Evolutionary conservation across 2,113 vertebrate genomes (phyloP).

Genomic region (Sinocyclocheilus rhinocerous): DNA sequence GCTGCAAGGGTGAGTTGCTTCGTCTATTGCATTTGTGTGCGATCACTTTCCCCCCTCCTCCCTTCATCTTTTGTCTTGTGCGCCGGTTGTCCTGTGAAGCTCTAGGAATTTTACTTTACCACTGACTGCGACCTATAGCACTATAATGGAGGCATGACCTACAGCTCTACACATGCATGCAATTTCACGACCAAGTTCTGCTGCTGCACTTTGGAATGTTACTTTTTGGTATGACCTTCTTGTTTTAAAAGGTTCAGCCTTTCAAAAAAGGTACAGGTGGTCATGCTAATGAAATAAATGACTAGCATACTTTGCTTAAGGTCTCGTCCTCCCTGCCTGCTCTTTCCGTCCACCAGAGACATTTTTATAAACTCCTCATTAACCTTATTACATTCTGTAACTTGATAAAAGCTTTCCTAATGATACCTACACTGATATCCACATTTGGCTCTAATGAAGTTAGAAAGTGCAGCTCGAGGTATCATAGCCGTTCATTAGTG

Average conservation of each 20-base stretch:
- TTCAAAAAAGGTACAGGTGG: conserved; percentile 28
- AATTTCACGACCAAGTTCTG: conserved; percentile 12
- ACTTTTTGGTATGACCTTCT: conserved; percentile 29
- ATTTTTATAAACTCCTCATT: conserved; percentile 56
- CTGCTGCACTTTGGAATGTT: conserved; percentile 14
- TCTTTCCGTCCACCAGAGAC: conserved; percentile 16
- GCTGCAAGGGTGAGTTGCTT: conserved; percentile 57
- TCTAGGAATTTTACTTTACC: conserved; percentile 6
- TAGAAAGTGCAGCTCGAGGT: conserved; percentile 42
- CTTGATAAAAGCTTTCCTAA: conserved; percentile 57
- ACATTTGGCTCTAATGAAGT: conserved; percentile 49
- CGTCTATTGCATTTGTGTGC: conserved; percentile 37
- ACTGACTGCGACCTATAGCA: conserved; percentile 14
- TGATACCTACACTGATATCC: conserved; percentile 50
- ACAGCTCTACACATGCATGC: background rate
- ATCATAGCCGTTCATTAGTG: conserved; percentile 44
- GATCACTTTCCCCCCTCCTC: conserved; percentile 5
- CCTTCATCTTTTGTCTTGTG: background rate
- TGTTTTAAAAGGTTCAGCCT: conserved; percentile 31
- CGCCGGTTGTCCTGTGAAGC: conserved; percentile 1
- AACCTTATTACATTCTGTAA: conserved; percentile 55
- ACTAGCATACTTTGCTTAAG: conserved; percentile 37
- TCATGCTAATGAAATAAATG: conserved; percentile 51
- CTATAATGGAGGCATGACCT: background rate
- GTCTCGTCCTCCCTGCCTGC: conserved; percentile 43